phyloP scores from a whole-genome alignment of 2,888 invertebrate species.

The Eudasyphora cyanicolor region DNA sequence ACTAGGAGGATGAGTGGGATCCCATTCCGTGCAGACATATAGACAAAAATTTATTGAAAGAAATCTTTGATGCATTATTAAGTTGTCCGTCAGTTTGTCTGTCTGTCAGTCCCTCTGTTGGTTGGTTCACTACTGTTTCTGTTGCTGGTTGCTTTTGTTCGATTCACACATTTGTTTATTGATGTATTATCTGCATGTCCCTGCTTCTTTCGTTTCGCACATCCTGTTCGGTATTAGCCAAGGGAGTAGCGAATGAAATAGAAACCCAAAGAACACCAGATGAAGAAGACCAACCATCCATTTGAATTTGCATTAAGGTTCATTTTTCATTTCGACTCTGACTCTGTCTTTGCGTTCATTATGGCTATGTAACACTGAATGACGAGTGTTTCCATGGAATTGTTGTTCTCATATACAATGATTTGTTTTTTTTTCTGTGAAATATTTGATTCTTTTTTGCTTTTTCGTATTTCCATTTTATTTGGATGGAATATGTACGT shows the following conservation, averaged over 20 bases:
- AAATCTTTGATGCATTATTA: not conserved
- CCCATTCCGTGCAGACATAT: not conserved
- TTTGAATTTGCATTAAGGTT: slow-evolving; percentile 20
- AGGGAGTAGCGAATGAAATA: not conserved
- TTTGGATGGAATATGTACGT: no score
- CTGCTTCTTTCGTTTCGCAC: not conserved
- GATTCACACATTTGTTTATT: not conserved
- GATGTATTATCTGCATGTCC: not conserved
- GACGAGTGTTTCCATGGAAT: not conserved
- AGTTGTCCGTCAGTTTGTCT: not conserved
- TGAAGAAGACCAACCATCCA: not conserved
- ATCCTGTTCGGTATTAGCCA: not conserved
- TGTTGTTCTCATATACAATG: not conserved
- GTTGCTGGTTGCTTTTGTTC: not conserved
- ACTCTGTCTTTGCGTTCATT: not conserved
- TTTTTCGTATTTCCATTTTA: no score
- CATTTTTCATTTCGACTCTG: slow-evolving; percentile 24
- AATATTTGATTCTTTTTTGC: not conserved
- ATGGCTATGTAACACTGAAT: not conserved
- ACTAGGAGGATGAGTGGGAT: not conserved
- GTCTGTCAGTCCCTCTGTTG: not conserved
- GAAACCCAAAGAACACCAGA: not conserved
- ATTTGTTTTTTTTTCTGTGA: not conserved
- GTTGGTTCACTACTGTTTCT: not conserved
- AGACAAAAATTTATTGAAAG: not conserved